These are phyloP conservation scores for Rhagonycha lutea DNA, from an alignment of 2,888 invertebrate genomes.

Conservation along the genomic window DNA sequence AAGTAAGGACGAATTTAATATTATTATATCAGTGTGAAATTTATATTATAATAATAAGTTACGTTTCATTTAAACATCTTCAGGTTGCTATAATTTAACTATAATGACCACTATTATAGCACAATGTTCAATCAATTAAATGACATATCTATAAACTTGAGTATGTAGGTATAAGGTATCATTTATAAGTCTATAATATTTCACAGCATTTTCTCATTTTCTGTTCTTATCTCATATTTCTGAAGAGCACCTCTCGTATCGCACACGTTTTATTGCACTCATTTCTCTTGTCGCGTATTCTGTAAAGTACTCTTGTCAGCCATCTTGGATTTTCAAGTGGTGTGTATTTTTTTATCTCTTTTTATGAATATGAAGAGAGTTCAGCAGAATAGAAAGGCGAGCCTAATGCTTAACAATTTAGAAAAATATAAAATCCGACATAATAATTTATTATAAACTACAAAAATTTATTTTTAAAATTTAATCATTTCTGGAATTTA, in stretches of 20 bases:
- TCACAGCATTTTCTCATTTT: constrained; percentile 42
- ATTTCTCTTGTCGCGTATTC: constrained; percentile 45
- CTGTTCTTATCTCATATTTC: constrained; percentile 47
- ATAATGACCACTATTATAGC: not conserved
- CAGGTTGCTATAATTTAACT: not conserved
- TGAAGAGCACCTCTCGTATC: constrained; percentile 48
- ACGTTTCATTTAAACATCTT: not conserved
- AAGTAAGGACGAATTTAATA: not conserved
- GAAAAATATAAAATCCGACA: not conserved
- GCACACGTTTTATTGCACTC: constrained; percentile 50
- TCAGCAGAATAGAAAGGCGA: constrained; percentile 7
- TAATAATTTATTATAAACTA: not conserved
- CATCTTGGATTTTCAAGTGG: constrained; percentile 44
- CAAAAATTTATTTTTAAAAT: not conserved
- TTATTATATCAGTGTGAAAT: not conserved
- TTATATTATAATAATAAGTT: not conserved
- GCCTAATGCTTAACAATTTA: not conserved
- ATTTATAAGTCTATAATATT: constrained; percentile 5
- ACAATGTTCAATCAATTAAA: not conserved
- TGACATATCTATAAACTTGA: not conserved
- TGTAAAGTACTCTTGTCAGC: constrained; percentile 44
- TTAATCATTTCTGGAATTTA: not conserved
- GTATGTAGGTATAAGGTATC: not conserved
- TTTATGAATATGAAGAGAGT: constrained; percentile 21
- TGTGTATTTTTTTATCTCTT: constrained; percentile 24